These are phyloP conservation scores for Caenorhabditis auriculariae DNA, from an alignment of 2,888 invertebrate species.

Conservation along the genomic window DNA sequence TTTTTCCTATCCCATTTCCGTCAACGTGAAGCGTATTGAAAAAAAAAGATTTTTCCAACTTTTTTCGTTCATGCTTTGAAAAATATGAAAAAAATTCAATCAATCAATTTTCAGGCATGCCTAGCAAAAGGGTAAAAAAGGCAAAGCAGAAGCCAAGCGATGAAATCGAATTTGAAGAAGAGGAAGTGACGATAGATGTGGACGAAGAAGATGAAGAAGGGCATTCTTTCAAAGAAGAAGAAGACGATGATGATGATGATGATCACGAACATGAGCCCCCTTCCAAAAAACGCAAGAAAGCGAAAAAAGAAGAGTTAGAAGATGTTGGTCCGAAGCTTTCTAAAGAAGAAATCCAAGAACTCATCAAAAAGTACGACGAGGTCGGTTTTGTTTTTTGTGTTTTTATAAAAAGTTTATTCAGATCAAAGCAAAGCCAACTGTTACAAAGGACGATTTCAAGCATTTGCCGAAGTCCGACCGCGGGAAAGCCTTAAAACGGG, in stretches of 20 bases:
- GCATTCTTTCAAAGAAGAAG: conserved; percentile 7
- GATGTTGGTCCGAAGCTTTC: conserved; percentile 11
- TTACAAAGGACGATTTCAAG: conserved; percentile 32
- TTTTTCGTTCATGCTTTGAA: too few relatives aligned
- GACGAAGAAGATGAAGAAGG: conserved; percentile 16
- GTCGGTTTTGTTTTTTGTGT: neutral
- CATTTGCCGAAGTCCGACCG: conserved; percentile 37
- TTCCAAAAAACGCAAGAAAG: conserved; percentile 17
- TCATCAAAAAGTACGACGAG: conserved; percentile 29
- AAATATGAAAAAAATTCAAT: too few relatives aligned
- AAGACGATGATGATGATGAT: neutral
- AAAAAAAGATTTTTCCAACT: too few relatives aligned
- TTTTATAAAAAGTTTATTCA: neutral
- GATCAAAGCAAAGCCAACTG: conserved; percentile 20
- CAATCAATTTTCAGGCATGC: too few relatives aligned
- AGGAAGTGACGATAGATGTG: conserved; percentile 23
- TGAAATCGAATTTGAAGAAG: conserved; percentile 28
- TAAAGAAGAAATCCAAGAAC: conserved; percentile 21
- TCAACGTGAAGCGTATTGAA: too few relatives aligned
- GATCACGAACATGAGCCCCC: neutral
- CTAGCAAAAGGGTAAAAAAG: conserved; percentile 13
- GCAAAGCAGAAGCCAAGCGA: too few relatives aligned
- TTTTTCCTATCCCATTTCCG: too few relatives aligned
- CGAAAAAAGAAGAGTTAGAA: conserved; percentile 15
- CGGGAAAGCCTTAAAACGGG: conserved; percentile 37